These are phyloP conservation scores for Pyrrhosoma nymphula DNA, from an alignment of 2,888 invertebrate species.

Conservation along the genomic window DNA sequence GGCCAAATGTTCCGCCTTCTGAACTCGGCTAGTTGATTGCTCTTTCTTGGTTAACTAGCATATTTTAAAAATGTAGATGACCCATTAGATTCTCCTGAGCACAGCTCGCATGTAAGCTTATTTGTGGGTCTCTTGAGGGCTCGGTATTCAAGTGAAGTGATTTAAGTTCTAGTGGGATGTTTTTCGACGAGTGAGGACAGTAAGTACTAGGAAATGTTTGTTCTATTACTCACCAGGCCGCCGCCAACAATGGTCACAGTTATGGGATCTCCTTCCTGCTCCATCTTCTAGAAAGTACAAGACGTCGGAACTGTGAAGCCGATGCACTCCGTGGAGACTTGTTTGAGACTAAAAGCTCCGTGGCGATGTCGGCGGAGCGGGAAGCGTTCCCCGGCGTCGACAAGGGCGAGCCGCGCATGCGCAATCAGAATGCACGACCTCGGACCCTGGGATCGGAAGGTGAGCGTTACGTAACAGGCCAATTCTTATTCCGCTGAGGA, in stretches of 20 bases:
- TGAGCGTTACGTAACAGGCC: not conserved
- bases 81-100: no score
- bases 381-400: not conserved
- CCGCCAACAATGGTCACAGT: constrained; percentile 58
- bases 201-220: no score
- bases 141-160: no score
- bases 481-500: not conserved
- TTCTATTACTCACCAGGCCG: constrained; percentile 2
- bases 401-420: not conserved
- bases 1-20: no score
- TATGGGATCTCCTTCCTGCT: not conserved
- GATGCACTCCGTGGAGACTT: not conserved
- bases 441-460: not conserved
- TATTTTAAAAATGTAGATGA: no score
- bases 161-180: no score
- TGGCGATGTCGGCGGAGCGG: not conserved
- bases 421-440: not conserved
- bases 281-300: not conserved
- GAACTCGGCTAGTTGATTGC: no score
- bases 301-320: not conserved
- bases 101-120: no score
- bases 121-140: no score
- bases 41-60: no score
- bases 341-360: not conserved
- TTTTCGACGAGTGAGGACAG: no score